phyloP scores from a whole-genome alignment of 2,888 invertebrate species.

The Lutraria lutraria region DNA sequence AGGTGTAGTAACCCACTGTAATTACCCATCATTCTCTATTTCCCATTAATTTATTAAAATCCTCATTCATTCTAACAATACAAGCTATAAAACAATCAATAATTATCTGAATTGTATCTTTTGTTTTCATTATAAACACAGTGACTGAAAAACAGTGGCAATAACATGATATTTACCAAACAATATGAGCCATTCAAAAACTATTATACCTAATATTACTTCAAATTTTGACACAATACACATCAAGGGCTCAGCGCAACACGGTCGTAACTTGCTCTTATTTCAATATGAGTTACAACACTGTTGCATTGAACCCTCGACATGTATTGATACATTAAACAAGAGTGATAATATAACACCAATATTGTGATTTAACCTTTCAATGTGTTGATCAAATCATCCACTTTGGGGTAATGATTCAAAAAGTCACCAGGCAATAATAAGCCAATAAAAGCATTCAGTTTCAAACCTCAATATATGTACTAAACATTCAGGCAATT shows the following conservation, averaged over 20 bases:
- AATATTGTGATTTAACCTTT: too few relatives aligned
- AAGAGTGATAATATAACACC: too few relatives aligned
- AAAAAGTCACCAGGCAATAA: not conserved
- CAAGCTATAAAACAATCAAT: constrained; percentile 5
- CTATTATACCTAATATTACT: too few relatives aligned
- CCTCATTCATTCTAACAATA: not conserved
- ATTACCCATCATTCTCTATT: not conserved
- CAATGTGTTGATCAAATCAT: too few relatives aligned
- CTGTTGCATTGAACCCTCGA: too few relatives aligned
- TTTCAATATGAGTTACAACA: too few relatives aligned
- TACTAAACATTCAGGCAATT: not conserved
- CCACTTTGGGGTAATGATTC: not conserved
- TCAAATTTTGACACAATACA: too few relatives aligned
- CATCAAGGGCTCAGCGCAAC: too few relatives aligned
- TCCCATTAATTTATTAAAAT: constrained; percentile 4
- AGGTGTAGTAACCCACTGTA: not conserved
- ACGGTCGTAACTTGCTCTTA: too few relatives aligned
- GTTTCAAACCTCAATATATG: constrained; percentile 19
- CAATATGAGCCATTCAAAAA: not conserved
- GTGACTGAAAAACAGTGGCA: not conserved
- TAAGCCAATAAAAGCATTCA: not conserved
- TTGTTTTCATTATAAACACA: constrained; percentile 9
- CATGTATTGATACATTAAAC: too few relatives aligned
- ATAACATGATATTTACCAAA: not conserved
- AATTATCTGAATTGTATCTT: not conserved